Evolutionary conservation across 2,113 vertebrate genomes (phyloP).

Genomic region (Vulpes ferrilata): DNA sequence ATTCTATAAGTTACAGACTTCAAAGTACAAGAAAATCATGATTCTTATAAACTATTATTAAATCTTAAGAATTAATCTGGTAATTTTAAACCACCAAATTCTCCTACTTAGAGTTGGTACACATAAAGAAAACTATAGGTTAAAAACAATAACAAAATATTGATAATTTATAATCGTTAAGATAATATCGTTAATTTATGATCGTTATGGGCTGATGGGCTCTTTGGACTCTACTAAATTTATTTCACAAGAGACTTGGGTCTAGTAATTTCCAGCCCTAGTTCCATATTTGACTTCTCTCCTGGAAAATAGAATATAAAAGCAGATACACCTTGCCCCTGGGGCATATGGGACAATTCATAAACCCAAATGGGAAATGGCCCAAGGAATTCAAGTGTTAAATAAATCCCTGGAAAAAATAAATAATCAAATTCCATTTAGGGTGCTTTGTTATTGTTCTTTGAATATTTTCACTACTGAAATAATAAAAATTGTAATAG

Average conservation of each 20-base stretch:
- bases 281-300: neutral
- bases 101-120: neutral
- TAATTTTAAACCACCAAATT: conserved; percentile 52
- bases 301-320: neutral
- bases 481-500: conserved; percentile 14
- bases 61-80: conserved; percentile 27
- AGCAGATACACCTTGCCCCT: neutral
- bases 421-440: neutral
- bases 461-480: conserved; percentile 28
- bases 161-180: neutral
- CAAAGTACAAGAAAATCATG: conserved; percentile 22
- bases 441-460: neutral
- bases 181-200: neutral
- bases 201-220: neutral
- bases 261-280: neutral
- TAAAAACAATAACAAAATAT: neutral
- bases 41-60: conserved; percentile 53
- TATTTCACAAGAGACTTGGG: neutral
- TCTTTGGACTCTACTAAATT: neutral
- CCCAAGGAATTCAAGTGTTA: conserved; percentile 39
- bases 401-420: neutral
- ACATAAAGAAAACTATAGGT: neutral
- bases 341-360: neutral
- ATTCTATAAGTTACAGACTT: conserved; percentile 37
- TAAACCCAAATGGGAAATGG: neutral